phyloP scores from a whole-genome alignment of 2,888 invertebrate genomes.

The Tanaodytes sp. region DNA sequence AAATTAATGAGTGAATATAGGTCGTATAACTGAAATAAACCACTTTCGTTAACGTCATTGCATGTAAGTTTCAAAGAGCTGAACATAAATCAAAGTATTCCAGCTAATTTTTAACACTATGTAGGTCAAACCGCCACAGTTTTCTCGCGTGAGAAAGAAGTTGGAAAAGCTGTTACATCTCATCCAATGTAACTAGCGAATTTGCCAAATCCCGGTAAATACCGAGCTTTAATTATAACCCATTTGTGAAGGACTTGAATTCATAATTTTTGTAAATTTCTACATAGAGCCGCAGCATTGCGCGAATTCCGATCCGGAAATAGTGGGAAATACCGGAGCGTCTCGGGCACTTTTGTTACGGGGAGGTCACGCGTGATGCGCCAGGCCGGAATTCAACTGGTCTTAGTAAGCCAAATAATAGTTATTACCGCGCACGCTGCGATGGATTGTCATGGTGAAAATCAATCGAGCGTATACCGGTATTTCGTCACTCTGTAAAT shows the following conservation, averaged over 20 bases:
- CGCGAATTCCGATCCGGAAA: conserved; percentile 50
- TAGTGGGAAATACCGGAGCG: conserved; percentile 59
- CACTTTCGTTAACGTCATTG: conserved; percentile 8
- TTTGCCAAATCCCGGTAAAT: conserved; percentile 3
- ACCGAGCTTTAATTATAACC: conserved; percentile 24
- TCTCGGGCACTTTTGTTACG: conserved; percentile 62
- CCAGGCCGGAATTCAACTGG: conserved; percentile 60
- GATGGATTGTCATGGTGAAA: conserved; percentile 63
- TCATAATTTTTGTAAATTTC: conserved; percentile 48
- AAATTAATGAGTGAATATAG: neutral
- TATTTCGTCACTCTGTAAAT: conserved; percentile 27
- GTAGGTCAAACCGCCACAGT: conserved; percentile 14
- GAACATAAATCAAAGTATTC: conserved; percentile 17
- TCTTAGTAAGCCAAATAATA: conserved; percentile 65
- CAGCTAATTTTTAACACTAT: conserved; percentile 16
- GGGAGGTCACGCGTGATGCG: conserved; percentile 66
- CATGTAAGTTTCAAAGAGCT: conserved; percentile 4
- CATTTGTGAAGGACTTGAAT: conserved; percentile 37
- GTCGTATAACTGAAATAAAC: neutral
- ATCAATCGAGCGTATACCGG: conserved; percentile 64
- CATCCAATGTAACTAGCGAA: neutral
- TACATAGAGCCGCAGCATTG: conserved; percentile 47
- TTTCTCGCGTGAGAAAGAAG: neutral
- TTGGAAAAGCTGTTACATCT: conserved; percentile 15
- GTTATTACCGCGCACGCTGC: conserved; percentile 67